These are phyloP conservation scores for Drosophila hydei DNA, from an alignment of 1,140 invertebrate species.

Conservation along the genomic window DNA sequence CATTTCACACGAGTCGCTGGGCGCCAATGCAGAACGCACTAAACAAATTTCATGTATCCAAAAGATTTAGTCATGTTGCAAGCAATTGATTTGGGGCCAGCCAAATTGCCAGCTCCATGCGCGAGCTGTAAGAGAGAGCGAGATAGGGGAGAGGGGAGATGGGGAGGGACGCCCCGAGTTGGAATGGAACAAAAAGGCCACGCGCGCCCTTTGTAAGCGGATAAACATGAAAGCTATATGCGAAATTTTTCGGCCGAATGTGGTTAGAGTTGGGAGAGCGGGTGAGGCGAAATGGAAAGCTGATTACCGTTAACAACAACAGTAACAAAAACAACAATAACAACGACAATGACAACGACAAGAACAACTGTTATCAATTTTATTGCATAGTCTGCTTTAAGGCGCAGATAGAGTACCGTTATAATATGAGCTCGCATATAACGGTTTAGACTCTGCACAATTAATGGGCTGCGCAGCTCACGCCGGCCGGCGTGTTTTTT, in stretches of 20 bases:
- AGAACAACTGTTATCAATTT: slow-evolving; percentile 5
- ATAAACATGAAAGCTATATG: slow-evolving; percentile 64
- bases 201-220: slow-evolving; percentile 46
- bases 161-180: slow-evolving; percentile 8
- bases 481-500: slow-evolving; percentile 18
- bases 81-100: slow-evolving; percentile 56
- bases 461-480: too few species aligned
- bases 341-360: neutral
- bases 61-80: slow-evolving; percentile 66
- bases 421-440: neutral
- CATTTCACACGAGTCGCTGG: slow-evolving; percentile 22
- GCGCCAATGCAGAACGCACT: slow-evolving; percentile 52
- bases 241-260: slow-evolving; percentile 19
- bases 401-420: slow-evolving; percentile 11
- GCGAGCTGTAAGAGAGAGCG: neutral
- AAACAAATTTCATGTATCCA: slow-evolving; percentile 67
- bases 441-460: slow-evolving; percentile 1
- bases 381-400: slow-evolving; percentile 33
- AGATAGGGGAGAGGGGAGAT: neutral
- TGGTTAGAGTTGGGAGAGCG: neutral
- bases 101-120: neutral
- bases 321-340: neutral
- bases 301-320: slow-evolving; percentile 49
- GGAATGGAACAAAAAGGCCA: slow-evolving; percentile 35
- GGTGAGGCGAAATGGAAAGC: slow-evolving; percentile 35